Base-by-base conservation (phyloP, 2,113 vertebrate species). In the Panthera leo region DNA sequence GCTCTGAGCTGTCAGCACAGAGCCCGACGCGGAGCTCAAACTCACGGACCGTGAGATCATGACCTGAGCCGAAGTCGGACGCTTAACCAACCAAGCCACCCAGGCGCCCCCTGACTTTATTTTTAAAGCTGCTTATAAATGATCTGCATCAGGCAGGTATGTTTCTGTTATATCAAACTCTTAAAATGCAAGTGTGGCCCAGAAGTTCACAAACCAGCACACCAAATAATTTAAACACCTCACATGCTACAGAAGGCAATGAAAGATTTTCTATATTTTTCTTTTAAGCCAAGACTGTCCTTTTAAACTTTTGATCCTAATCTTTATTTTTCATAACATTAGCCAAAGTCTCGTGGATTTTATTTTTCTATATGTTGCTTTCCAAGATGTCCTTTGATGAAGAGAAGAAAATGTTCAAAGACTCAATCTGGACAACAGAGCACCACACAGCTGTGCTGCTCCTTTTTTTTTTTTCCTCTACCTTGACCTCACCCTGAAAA, bases 241-340 rank as follows among this genome's bases (percentile, higher is more conserved):
- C 51, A 85, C 16, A 83, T 76, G 25, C 70, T 94, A 29, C 65
- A 80, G 78, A 10, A 86, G 27, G 27, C 71, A 61, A 29, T 65
- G 29, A 75, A 94, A 97, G 85, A 84, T 55, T 70, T 83, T 67
- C 70, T 89, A 31, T 63, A 11, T 61, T 96, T 13, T 78, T 96
- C 27, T 85, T 96, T 84, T 14, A 94, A 82, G n/a, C 45, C 90
- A 65, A 73, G 34, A 63, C 68, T 96, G 58, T 83, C 75, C 63
- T 97, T 98, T 98, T 82, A 55, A 27, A 45, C 58, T 97, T 96
- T 75, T 75, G 85, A 93, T 88, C 51, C 34, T 95, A 88, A 96
- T 76, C 88, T 94, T 92, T 19, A 70, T 91, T 92, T 98, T 95
- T 65, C 94, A 83, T 96, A 91, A 95, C 70, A 94, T 96, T 95